phyloP scores from a whole-genome alignment of 1,140 invertebrate species.

The Drosophila jambulina region DNA sequence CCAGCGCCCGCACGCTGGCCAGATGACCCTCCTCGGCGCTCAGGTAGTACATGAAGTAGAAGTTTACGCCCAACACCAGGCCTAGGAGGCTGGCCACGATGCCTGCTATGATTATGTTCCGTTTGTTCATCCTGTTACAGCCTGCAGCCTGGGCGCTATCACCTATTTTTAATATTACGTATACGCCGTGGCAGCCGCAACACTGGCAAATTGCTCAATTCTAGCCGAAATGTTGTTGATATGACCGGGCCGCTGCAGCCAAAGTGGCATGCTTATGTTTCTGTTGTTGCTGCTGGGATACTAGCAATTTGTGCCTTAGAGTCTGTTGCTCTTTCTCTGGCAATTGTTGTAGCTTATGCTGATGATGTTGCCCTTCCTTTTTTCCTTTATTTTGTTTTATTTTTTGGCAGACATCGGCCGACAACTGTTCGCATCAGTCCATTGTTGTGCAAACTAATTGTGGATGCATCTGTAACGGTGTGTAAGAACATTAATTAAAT shows the following conservation, averaged over 20 bases:
- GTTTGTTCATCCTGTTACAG: constrained; percentile 75
- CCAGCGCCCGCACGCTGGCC: constrained; percentile 71
- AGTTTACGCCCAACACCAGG: constrained; percentile 76
- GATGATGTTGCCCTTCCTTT: constrained; percentile 36
- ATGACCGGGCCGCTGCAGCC: constrained; percentile 43
- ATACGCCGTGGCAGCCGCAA: constrained; percentile 50
- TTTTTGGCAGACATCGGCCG: constrained; percentile 77
- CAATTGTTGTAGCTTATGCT: constrained; percentile 35
- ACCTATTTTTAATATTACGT: constrained; percentile 81
- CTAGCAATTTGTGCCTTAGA: constrained; percentile 28
- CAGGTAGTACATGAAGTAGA: constrained; percentile 85
- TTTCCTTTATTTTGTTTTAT: constrained; percentile 44
- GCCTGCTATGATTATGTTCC: constrained; percentile 70
- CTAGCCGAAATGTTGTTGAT: constrained; percentile 65
- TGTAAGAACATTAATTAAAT: constrained; percentile 44
- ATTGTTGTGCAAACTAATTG: constrained; percentile 74
- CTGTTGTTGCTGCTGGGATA: constrained; percentile 28
- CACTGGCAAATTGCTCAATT: constrained; percentile 74
- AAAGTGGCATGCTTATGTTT: constrained; percentile 52
- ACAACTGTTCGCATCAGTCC: constrained; percentile 83
- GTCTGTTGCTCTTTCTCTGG: constrained; percentile 32
- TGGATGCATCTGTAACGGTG: constrained; percentile 15
- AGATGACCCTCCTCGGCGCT: constrained; percentile 76
- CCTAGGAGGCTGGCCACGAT: constrained; percentile 74
- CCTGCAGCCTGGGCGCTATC: constrained; percentile 47